Conservation (phyloP, 2,888 invertebrate genomes). For the Hydropsyche betteni region DNA sequence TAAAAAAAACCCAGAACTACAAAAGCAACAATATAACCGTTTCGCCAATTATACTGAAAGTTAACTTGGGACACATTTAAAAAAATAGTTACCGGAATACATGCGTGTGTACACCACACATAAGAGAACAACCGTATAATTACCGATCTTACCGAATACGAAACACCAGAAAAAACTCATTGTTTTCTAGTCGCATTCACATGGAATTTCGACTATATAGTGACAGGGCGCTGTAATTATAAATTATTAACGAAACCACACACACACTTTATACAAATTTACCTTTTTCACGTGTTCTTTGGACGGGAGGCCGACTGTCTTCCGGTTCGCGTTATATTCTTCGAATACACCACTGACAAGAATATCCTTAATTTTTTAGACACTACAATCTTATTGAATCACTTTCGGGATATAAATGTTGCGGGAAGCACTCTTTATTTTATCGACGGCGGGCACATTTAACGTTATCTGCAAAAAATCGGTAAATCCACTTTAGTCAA, state of each 20-base stretch:
- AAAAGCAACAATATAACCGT: no score
- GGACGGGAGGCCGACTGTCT: not conserved
- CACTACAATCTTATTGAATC: no score
- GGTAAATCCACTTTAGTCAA: constrained; percentile 27
- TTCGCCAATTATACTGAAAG: no score
- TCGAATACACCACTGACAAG: no score
- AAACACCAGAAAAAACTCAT: constrained; percentile 40
- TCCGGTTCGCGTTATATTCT: no score
- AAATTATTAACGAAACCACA: constrained; percentile 47
- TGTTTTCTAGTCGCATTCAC: constrained; percentile 48
- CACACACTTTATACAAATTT: constrained; percentile 15
- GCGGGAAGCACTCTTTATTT: no score
- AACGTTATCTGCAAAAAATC: constrained; percentile 20
- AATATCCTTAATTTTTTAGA: no score
- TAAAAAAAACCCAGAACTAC: no score
- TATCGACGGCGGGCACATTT: constrained; percentile 1
- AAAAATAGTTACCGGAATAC: constrained; percentile 1
- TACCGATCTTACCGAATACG: constrained; percentile 42
- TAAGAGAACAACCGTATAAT: constrained; percentile 38
- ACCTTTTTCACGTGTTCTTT: constrained; percentile 17
- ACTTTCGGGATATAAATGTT: no score
- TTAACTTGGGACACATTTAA: no score
- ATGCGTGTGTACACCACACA: constrained; percentile 8
- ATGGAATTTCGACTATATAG: constrained; percentile 43
- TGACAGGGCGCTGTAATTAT: constrained; percentile 49